Percentiles rank a stretch among this genome's conserved stretches.
Conservation (phyloP, 2,888 invertebrate species). For the Callyntrura guangdongensis region DNA sequence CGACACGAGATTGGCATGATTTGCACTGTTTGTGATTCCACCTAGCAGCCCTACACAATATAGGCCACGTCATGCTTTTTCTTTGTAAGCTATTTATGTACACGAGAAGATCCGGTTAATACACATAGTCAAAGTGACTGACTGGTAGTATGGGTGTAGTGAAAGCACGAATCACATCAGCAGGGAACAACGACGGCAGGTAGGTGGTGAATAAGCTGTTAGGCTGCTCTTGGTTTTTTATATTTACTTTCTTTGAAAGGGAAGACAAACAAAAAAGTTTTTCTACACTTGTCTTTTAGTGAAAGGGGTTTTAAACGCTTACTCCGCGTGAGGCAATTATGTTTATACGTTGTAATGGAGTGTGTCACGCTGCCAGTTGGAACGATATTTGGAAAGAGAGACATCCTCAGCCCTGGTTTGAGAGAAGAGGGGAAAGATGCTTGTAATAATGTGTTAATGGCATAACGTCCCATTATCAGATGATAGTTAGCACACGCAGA, state of each 20-base stretch:
- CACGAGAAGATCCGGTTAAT: conserved; percentile 20
- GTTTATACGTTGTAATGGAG: neutral
- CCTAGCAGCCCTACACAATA: neutral
- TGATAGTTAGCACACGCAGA: neutral
- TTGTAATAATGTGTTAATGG: conserved; percentile 35
- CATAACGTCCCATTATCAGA: conserved; percentile 43
- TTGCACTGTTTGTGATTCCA: neutral
- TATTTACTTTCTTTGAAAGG: conserved; percentile 3
- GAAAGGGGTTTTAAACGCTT: conserved; percentile 43
- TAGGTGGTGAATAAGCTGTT: neutral
- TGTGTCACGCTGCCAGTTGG: neutral
- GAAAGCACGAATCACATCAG: neutral
- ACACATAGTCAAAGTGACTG: neutral
- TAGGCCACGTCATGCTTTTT: too few relatives aligned
- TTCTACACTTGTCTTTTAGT: neutral
- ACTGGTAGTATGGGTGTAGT: neutral
- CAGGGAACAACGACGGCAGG: neutral
- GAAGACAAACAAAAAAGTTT: conserved; percentile 45
- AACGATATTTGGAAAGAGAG: neutral
- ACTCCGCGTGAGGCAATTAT: conserved; percentile 35
- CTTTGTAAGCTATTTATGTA: too few relatives aligned
- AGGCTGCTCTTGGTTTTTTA: neutral
- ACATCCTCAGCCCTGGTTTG: neutral
- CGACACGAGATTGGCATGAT: neutral
- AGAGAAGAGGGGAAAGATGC: conserved; percentile 2